These are phyloP conservation scores for Mesorhabditis sp. DNA, from an alignment of 2,888 invertebrate species.

Conservation along the genomic window DNA sequence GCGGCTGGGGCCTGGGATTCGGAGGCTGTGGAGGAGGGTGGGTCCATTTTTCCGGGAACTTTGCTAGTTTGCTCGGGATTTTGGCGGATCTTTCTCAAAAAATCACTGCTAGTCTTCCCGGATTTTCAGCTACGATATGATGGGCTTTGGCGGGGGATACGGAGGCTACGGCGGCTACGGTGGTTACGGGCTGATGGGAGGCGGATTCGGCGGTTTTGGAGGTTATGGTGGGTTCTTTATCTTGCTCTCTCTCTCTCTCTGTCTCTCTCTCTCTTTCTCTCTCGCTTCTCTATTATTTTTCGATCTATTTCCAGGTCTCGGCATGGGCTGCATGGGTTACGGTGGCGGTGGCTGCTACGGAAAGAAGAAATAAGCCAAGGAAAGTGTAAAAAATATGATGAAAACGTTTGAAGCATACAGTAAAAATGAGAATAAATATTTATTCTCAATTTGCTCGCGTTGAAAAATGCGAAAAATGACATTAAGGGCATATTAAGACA, in stretches of 20 bases:
- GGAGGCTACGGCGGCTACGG: neutral
- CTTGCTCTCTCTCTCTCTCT: too few relatives aligned
- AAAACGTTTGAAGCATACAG: too few relatives aligned
- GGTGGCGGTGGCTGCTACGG: conserved; percentile 6
- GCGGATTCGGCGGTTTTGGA: conserved; percentile 1
- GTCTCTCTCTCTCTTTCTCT: too few relatives aligned
- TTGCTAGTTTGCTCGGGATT: neutral
- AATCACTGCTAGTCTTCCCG: too few relatives aligned
- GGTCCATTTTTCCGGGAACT: neutral
- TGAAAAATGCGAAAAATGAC: too few relatives aligned
- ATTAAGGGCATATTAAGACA: too few relatives aligned
- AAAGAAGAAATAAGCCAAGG: neutral
- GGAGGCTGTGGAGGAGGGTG: neutral
- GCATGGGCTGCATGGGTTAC: neutral
- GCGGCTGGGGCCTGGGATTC: neutral
- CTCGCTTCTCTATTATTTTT: too few relatives aligned
- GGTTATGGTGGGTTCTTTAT: neutral
- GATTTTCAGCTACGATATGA: too few relatives aligned
- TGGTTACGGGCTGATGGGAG: neutral
- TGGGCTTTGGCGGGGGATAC: neutral
- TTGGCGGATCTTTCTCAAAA: neutral
- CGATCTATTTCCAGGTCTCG: neutral
- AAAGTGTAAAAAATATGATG: too few relatives aligned
- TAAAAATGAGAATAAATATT: too few relatives aligned
- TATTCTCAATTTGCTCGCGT: too few relatives aligned